Evolutionary conservation across 2,113 vertebrate species (phyloP), one percentile per base, ranked within the genome.

Genomic region (Collichthys lucidus): DNA sequence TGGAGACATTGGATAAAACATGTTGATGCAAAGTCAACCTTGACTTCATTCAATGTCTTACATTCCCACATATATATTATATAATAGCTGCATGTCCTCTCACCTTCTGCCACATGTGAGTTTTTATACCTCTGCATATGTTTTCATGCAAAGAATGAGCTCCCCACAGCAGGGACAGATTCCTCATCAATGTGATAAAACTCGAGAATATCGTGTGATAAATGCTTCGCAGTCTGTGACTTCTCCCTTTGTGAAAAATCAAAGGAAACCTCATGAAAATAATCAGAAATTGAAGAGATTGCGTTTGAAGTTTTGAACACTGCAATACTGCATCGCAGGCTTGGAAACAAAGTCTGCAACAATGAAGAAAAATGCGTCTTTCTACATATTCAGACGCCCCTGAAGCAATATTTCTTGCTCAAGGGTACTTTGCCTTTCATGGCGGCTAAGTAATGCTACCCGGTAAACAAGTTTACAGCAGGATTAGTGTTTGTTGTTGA

Each of bases 381-480:
- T 69, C 14, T 56, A 12, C 35, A 74, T n/a, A 49, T 60, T 75
- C 53, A 72, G n/a, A 53, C 40, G 40, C 4, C 20, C 55, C 56
- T 49, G 26, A 53, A 80, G 40, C 29, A 29, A n/a, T 4, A 24
- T 56, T 57, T 35, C 22, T 73, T 72, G 61, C 60, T 76, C 40
- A 67, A 82, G 61, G 77, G 55, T 26, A 55, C 55, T 64, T 26
- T 66, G 12, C 62, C 57, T 55, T 69, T n/a, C n/a, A 66, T 59
- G 70, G 65, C 65, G 74, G 44, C 70, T 59, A 72, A 60, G 42
- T 74, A 66, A 83, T 61, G 31, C 44, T 60, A 53, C 31, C 1
- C n/a, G 57, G 77, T 50, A 74, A 67, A 78, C 65, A 85, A 75
- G 56, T 86, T 82, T 22, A 16, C 75, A 62, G 79, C 59, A 77